A percentile compares a stretch with the other conserved stretches of the same genome.
phyloP scores from a whole-genome alignment of 2,797 vertebrate genomes.

The Centropyge bicolor region DNA sequence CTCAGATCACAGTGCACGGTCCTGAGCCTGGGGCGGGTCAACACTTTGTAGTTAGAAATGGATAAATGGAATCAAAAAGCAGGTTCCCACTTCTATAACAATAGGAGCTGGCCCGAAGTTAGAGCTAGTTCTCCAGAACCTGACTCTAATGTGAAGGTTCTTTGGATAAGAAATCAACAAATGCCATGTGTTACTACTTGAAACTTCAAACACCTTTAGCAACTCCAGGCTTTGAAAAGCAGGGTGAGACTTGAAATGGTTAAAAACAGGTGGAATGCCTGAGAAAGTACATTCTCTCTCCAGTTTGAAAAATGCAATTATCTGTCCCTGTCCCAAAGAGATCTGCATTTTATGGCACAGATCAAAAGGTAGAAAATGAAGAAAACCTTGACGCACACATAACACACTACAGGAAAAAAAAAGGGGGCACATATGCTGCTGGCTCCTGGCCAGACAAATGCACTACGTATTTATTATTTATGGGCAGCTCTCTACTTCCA shows the following conservation, averaged over 20 bases:
- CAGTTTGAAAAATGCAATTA: conserved; percentile 65
- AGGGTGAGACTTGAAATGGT: conserved; percentile 32
- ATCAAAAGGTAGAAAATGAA: conserved; percentile 85
- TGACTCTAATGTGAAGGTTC: background rate
- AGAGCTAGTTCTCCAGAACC: background rate
- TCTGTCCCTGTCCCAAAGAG: conserved; percentile 78
- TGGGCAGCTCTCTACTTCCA: conserved; percentile 79
- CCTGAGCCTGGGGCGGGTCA: background rate
- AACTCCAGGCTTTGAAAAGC: conserved; percentile 8
- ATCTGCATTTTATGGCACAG: conserved; percentile 76
- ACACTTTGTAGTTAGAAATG: background rate
- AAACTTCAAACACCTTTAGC: conserved; percentile 13
- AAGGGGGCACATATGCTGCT: conserved; percentile 70
- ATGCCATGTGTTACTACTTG: conserved; percentile 11
- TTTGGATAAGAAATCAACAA: conserved; percentile 12
- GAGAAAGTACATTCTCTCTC: conserved; percentile 42
- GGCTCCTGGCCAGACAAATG: conserved; percentile 81
- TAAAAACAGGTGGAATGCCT: conserved; percentile 59
- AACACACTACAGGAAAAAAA: conserved; percentile 49
- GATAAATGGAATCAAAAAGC: background rate
- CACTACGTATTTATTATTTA: conserved; percentile 84
- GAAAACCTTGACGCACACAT: conserved; percentile 66
- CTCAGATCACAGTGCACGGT: background rate
- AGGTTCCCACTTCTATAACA: background rate
- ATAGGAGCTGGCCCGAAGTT: background rate